Conservation (phyloP, 2,797 vertebrate species). For the Eulemur coronatus region DNA sequence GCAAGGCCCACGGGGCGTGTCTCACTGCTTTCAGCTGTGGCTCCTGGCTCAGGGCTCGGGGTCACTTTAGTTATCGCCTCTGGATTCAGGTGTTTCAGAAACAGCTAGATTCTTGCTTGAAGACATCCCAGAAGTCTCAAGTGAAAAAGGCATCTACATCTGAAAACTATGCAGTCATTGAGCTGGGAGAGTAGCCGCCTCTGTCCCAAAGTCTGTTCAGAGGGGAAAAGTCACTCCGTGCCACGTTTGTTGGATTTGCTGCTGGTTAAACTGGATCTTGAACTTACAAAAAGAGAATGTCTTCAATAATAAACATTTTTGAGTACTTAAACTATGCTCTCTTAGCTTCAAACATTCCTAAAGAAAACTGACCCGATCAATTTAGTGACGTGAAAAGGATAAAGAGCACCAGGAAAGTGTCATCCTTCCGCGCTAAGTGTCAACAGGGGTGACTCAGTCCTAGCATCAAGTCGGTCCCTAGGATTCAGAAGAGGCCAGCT, state of each 20-base stretch:
- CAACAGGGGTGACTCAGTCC: background rate
- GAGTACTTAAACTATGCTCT: background rate
- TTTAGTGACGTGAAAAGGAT: background rate
- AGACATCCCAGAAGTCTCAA: background rate
- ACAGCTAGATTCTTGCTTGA: background rate
- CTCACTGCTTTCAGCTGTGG: background rate
- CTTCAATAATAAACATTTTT: background rate
- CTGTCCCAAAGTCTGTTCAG: background rate
- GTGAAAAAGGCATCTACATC: background rate
- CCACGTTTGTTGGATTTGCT: background rate
- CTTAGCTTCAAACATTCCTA: background rate
- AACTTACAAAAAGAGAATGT: background rate
- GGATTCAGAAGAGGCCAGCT: background rate
- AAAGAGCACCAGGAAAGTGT: background rate
- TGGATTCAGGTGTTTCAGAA: background rate
- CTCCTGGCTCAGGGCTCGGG: background rate
- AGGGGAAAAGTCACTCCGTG: no score
- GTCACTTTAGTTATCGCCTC: background rate
- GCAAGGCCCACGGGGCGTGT: fast-evolving
- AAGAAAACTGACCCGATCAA: background rate
- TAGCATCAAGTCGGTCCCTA: background rate
- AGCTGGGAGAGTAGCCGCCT: background rate
- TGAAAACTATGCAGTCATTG: background rate
- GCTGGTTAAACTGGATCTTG: background rate
- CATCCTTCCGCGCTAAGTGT: background rate